A percentile compares a stretch with the other conserved stretches of the same genome.
phyloP scores from a whole-genome alignment of 1,140 invertebrate genomes.

The Drosophila paulistorum region DNA sequence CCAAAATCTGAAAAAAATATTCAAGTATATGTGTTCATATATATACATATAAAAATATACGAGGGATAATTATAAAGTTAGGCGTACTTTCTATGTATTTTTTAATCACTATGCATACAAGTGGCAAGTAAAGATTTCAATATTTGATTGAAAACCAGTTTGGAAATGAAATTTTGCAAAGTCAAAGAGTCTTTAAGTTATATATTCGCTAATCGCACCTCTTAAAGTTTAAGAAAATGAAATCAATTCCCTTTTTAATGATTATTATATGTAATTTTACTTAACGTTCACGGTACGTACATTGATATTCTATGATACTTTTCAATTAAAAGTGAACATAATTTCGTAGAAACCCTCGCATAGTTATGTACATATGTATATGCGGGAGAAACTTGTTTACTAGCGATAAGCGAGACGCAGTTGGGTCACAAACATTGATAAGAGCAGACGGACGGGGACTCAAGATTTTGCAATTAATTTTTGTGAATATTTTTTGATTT shows the following conservation, averaged over 20 bases:
- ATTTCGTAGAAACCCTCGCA: background rate
- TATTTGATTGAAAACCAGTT: too few species aligned
- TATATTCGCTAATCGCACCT: too few species aligned
- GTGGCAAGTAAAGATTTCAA: too few species aligned
- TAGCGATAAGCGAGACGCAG: constrained; percentile 45
- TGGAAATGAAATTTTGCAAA: too few species aligned
- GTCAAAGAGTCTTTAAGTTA: too few species aligned
- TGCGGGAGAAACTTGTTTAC: constrained; percentile 56
- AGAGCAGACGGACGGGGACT: constrained; percentile 3
- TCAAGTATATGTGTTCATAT: constrained; percentile 10
- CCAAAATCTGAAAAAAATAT: background rate
- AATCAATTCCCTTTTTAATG: too few species aligned
- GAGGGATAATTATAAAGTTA: background rate
- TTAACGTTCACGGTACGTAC: too few species aligned
- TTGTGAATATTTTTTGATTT: constrained; percentile 1
- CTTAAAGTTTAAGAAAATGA: too few species aligned
- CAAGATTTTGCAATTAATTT: constrained; percentile 9
- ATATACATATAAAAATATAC: constrained; percentile 27
- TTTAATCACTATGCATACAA: too few species aligned
- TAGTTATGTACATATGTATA: background rate
- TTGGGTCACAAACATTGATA: constrained; percentile 55
- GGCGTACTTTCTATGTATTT: background rate
- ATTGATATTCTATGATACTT: too few species aligned
- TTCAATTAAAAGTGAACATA: background rate
- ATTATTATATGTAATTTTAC: too few species aligned